phyloP scores from a whole-genome alignment of 2,113 vertebrate species.

The Todiramphus chloris region DNA sequence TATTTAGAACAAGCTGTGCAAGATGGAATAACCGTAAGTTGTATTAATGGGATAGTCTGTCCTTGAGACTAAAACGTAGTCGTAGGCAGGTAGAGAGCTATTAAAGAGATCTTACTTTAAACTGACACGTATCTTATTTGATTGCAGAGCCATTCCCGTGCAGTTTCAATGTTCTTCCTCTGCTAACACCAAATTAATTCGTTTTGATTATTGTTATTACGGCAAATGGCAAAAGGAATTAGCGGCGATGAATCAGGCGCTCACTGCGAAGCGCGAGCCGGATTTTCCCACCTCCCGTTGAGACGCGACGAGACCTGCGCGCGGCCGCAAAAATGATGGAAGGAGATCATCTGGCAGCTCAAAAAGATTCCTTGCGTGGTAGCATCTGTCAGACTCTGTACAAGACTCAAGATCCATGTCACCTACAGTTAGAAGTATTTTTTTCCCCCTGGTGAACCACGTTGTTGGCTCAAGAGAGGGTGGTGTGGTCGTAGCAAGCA shows the following conservation, averaged over 20 bases:
- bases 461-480: neutral
- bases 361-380: neutral
- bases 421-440: neutral
- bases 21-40: neutral
- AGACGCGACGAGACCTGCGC: neutral
- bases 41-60: neutral
- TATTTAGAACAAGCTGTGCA: conserved; percentile 35
- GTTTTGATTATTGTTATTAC: conserved; percentile 52
- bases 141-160: conserved; percentile 35
- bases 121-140: neutral
- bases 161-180: conserved; percentile 15
- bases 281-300: neutral
- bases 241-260: conserved; percentile 4
- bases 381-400: neutral
- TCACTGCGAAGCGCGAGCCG: neutral
- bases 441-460: neutral
- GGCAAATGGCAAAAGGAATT: conserved; percentile 19
- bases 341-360: neutral
- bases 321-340: neutral
- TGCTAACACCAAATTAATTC: conserved; percentile 57
- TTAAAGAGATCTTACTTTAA: conserved; percentile 25
- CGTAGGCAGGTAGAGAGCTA: neutral
- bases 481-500: rapidly evolving
- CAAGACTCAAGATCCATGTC: neutral
- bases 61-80: conserved; percentile 10